Evolutionary conservation across 2,888 invertebrate genomes (phyloP).

Genomic region (Desoria tigrina): DNA sequence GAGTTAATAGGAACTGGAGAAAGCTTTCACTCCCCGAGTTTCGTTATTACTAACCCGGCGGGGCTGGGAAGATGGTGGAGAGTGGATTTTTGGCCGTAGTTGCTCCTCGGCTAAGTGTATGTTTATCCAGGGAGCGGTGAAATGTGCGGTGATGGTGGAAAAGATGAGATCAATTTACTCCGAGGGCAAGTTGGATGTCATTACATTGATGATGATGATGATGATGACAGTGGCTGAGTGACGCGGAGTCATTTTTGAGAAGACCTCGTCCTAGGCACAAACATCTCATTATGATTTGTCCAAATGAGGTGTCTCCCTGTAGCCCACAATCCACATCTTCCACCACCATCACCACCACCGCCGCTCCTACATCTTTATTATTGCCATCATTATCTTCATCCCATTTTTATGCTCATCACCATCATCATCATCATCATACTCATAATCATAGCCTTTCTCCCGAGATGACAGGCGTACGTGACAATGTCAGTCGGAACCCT

Average conservation of each 20-base stretch:
- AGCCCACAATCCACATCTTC: background rate
- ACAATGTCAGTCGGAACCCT: no score
- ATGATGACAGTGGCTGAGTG: slow-evolving; percentile 6
- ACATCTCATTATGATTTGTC: slow-evolving; percentile 2
- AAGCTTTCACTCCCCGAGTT: no score
- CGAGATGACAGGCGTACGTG: no score
- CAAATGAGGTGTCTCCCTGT: slow-evolving; percentile 8
- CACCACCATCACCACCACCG: slow-evolving; percentile 2
- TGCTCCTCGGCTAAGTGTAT: background rate
- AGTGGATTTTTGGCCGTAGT: no score
- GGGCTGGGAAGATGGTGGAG: no score
- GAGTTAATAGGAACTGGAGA: no score
- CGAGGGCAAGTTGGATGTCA: slow-evolving; percentile 9
- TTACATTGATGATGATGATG: slow-evolving; percentile 12
- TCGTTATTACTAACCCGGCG: no score
- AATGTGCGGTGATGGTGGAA: slow-evolving; percentile 1
- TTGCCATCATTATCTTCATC: slow-evolving; percentile 6
- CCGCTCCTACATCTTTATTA: background rate
- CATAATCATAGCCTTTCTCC: no score
- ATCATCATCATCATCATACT: background rate
- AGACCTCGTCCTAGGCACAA: no score
- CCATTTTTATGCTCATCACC: slow-evolving; percentile 3
- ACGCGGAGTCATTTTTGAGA: slow-evolving; percentile 11
- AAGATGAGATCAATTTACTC: slow-evolving; percentile 12
- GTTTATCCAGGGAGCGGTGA: slow-evolving; percentile 9